A percentile compares a stretch with the other conserved stretches of the same genome.
These are phyloP conservation scores for Palythoa grandiflora DNA, from an alignment of 92 coral and sea anemone species.

Conservation along the genomic window DNA sequence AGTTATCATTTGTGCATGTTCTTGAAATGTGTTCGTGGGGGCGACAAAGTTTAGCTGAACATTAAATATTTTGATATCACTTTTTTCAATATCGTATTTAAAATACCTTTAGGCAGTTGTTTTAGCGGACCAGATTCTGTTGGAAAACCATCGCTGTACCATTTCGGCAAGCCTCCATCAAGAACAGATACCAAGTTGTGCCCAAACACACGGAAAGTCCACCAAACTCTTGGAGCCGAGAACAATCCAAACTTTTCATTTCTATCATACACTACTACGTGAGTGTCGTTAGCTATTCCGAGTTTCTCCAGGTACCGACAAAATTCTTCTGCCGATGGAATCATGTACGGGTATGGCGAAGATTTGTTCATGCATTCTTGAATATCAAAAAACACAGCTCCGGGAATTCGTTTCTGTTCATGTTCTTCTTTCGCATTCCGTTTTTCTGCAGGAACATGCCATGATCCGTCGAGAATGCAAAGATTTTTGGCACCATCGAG, in stretches of 20 bases:
- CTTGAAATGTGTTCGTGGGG: too few relatives aligned
- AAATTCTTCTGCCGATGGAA: constrained; percentile 83
- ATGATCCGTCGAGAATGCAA: constrained; percentile 87
- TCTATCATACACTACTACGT: constrained; percentile 90
- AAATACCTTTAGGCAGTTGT: constrained; percentile 45
- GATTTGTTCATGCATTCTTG: constrained; percentile 86
- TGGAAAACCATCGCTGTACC: constrained; percentile 82
- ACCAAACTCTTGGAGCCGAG: constrained; percentile 97
- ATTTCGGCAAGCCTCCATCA: constrained; percentile 90
- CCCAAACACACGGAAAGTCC: constrained; percentile 94
- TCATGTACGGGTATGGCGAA: constrained; percentile 79
- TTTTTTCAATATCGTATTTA: too few relatives aligned
- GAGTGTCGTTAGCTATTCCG: constrained; percentile 88
- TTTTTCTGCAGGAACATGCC: constrained; percentile 86
- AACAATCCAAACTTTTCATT: constrained; percentile 79
- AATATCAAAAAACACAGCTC: constrained; percentile 88
- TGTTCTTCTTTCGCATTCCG: constrained; percentile 80
- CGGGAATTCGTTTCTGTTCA: constrained; percentile 79
- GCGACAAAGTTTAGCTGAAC: too few relatives aligned
- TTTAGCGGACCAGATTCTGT: constrained; percentile 74
- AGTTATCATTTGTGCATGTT: too few relatives aligned
- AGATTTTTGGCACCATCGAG: constrained; percentile 68
- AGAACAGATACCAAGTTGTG: constrained; percentile 90
- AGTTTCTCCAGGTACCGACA: constrained; percentile 80
- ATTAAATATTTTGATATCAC: too few relatives aligned